These are phyloP conservation scores for Xenus cinereus DNA, from an alignment of 2,113 vertebrate genomes.

Conservation along the genomic window DNA sequence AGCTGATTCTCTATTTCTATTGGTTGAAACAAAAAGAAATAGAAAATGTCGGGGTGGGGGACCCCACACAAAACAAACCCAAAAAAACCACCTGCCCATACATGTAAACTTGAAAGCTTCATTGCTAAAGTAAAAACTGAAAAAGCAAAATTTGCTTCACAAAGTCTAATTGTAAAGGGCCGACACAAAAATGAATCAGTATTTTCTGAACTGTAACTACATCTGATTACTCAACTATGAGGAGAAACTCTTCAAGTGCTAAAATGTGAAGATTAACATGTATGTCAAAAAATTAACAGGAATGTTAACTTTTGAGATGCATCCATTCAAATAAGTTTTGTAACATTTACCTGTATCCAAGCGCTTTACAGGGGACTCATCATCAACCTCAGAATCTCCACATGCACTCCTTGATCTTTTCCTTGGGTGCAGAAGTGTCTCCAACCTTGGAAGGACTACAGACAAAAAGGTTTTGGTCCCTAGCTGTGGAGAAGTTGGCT, in stretches of 20 bases:
- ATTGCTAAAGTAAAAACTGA: not conserved
- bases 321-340: slow-evolving; percentile 26
- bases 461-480: slow-evolving; percentile 97
- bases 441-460: slow-evolving; percentile 96
- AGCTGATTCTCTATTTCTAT: not conserved
- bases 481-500: slow-evolving; percentile 85
- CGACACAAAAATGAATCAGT: not conserved
- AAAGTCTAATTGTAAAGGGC: not conserved
- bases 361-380: slow-evolving; percentile 87
- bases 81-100: not conserved
- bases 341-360: slow-evolving; percentile 86
- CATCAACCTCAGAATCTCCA: slow-evolving; percentile 82
- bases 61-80: not conserved
- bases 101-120: not conserved
- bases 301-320: slow-evolving; percentile 7
- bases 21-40: not conserved
- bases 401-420: slow-evolving; percentile 91
- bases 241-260: not conserved
- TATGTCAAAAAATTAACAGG: not conserved
- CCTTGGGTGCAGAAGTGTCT: slow-evolving; percentile 94
- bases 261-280: not conserved
- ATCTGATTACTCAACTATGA: not conserved
- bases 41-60: not conserved
- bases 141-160: not conserved
- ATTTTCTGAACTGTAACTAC: not conserved